Base-by-base conservation (phyloP, 2,797 vertebrate genomes). In the Perdix hodgsoniae region DNA sequence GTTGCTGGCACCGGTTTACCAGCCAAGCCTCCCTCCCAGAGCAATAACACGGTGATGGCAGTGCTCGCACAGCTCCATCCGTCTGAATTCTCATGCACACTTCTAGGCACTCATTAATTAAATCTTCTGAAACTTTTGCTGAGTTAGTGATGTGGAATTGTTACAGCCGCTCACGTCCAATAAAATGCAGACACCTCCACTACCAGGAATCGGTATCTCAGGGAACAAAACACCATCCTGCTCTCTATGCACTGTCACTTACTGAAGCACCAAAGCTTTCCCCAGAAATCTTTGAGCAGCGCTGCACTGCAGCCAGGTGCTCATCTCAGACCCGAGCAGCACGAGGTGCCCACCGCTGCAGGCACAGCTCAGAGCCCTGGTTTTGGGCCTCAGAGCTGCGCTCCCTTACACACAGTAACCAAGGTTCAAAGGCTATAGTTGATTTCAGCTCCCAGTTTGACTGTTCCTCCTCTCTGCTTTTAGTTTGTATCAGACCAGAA, bases 161-260 rank as follows among this genome's bases (percentile, higher is more conserved):
- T 0, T 1, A 56, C 56, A 56, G 31, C 35, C 47, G n/a, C 44
- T 42, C 5, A 0, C 3, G 37, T 14, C 69, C 70, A 37, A 3
- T 22, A 52, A 80, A 40, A 35, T 0, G 10, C 66, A 69, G 70
- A 26, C 2, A 2, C 14, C n/a, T 75, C 59, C 69, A 37, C 8
- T 9, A 19, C 19, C 0, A 0, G 29, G 1, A 0, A 49, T 27
- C 39, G 11, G 7, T 19, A 15, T 54, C 69, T 78, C 10, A n/a
- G 26, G 35, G 56, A 69, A 66, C 15, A 76, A 59, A 70, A 47
- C 1, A 7, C 35, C 9, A 33, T 11, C 9, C 19, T 50, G 2
- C 59, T 63, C 74, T 37, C 14, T 0, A 56, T 40, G 18, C 14
- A 59, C 0, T 22, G 9, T 13, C n/a, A 42, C 27, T 63, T 70